phyloP scores from a whole-genome alignment of 1,140 invertebrate genomes.

The Aphidius gifuensis region DNA sequence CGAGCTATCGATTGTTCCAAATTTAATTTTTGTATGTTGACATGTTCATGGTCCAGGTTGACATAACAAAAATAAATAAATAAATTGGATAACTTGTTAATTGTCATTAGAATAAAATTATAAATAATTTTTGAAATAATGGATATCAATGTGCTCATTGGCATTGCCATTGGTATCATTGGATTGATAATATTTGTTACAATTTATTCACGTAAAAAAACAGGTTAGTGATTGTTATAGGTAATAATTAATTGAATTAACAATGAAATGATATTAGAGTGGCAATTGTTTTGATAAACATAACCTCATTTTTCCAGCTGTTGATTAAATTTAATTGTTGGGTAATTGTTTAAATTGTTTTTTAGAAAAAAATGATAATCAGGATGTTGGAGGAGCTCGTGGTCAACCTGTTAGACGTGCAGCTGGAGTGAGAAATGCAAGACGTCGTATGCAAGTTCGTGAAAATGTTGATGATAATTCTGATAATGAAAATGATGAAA shows the following conservation, averaged over 20 bases:
- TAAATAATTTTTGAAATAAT: constrained; percentile 23
- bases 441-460: constrained; percentile 39
- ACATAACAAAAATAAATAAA: neutral
- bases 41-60: neutral
- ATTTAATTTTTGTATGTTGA: no score
- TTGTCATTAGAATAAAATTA: neutral
- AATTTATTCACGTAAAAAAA: constrained; percentile 37
- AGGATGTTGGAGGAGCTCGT: constrained; percentile 29
- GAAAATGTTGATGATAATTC: constrained; percentile 46
- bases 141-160: constrained; percentile 54
- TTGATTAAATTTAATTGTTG: constrained; percentile 15
- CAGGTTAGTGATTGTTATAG: constrained; percentile 30
- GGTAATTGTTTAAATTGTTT: constrained; percentile 13
- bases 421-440: constrained; percentile 40
- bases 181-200: constrained; percentile 51
- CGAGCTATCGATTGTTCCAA: no score
- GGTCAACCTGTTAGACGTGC: constrained; percentile 38
- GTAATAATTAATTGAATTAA: neutral
- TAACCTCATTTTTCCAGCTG: constrained; percentile 32
- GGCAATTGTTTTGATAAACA: neutral
- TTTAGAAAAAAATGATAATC: constrained; percentile 30
- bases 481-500: constrained; percentile 6
- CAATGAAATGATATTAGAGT: neutral
- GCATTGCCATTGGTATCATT: constrained; percentile 49
- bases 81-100: neutral